Evolutionary conservation across 2,113 vertebrate genomes (phyloP).

Genomic region (Oncorhynchus keta): DNA sequence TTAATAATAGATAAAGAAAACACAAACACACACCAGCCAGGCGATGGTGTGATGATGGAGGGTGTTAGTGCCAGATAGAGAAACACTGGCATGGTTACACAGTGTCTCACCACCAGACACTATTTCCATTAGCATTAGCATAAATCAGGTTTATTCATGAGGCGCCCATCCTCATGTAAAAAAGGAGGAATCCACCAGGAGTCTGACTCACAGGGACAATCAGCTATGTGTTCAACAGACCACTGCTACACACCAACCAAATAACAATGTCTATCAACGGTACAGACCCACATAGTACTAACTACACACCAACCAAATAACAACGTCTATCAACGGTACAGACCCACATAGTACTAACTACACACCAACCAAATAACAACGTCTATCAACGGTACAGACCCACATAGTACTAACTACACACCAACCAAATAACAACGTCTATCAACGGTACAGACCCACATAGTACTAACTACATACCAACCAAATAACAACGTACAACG

Average conservation of each 20-base stretch:
- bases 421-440: no score
- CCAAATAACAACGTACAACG: no score
- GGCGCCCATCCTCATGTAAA: constrained; percentile 55
- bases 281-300: no score
- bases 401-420: no score
- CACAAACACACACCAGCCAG: constrained; percentile 40
- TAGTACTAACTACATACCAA: no score
- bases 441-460: no score
- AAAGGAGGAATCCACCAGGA: constrained; percentile 55
- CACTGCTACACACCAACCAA: constrained; percentile 26
- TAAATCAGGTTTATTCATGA: constrained; percentile 70
- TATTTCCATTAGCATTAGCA: constrained; percentile 56
- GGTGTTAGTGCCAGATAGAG: constrained; percentile 48
- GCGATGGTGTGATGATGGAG: constrained; percentile 27
- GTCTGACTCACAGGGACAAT: constrained; percentile 48
- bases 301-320: no score
- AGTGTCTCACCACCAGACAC: constrained; percentile 39
- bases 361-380: no score
- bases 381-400: no score
- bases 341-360: no score
- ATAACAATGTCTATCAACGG: neutral
- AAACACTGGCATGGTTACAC: constrained; percentile 51
- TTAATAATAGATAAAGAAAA: neutral
- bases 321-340: no score
- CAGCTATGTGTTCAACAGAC: constrained; percentile 47